Conservation (phyloP, 1,140 invertebrate genomes). For the Metopolophium dirhodum region DNA sequence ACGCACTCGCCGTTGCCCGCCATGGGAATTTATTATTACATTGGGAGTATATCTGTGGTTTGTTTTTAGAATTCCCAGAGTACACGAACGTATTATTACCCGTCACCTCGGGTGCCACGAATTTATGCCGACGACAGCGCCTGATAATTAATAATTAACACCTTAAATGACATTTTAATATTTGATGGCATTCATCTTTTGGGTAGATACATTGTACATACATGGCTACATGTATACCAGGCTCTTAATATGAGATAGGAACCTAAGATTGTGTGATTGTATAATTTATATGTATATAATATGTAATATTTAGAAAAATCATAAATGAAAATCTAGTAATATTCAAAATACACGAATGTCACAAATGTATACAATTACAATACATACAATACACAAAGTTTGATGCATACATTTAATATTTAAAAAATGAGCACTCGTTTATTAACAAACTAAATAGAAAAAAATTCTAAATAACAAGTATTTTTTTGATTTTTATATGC, state of each 20-base stretch:
- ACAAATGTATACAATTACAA: neutral
- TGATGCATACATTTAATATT: neutral
- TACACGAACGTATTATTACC: neutral
- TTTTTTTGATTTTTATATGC: neutral
- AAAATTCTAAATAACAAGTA: neutral
- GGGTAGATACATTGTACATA: neutral
- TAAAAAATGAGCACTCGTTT: neutral
- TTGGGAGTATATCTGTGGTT: neutral
- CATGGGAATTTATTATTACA: neutral
- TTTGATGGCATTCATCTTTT: neutral
- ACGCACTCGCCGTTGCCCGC: neutral
- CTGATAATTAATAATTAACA: neutral
- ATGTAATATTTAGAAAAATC: neutral
- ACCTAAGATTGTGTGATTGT: neutral
- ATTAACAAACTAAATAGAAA: too few relatives aligned
- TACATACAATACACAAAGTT: neutral
- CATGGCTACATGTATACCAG: too few relatives aligned
- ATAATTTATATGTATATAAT: neutral
- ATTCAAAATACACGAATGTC: neutral
- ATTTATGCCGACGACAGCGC: neutral
- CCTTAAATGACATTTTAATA: neutral
- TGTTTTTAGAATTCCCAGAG: constrained; percentile 10
- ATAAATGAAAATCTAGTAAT: neutral
- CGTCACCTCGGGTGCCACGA: neutral
- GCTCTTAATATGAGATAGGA: neutral